phyloP scores from a whole-genome alignment of 2,113 vertebrate genomes.

The human region GRCh38 chr7:32375001-32375500 shows the following conservation, averaged over 20 bases:
- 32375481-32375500: background rate
- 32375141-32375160: background rate
- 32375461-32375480: background rate
- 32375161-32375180: background rate
- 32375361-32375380: background rate
- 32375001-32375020: background rate
- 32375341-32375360: background rate
- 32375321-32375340: background rate
- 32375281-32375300: background rate
- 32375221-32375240: background rate
- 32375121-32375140: background rate
- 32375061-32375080: background rate
- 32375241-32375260: background rate
- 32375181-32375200: background rate
- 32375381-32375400: background rate
- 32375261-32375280: background rate
- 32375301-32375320: background rate
- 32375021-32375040: background rate
- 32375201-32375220: background rate
- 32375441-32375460: too few relatives aligned
- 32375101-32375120: background rate
- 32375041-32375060: background rate
- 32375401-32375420: background rate
- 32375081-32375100: background rate
- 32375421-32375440: background rate